Base-by-base conservation (phyloP, 2,888 invertebrate species). In the Sesia apiformis region DNA sequence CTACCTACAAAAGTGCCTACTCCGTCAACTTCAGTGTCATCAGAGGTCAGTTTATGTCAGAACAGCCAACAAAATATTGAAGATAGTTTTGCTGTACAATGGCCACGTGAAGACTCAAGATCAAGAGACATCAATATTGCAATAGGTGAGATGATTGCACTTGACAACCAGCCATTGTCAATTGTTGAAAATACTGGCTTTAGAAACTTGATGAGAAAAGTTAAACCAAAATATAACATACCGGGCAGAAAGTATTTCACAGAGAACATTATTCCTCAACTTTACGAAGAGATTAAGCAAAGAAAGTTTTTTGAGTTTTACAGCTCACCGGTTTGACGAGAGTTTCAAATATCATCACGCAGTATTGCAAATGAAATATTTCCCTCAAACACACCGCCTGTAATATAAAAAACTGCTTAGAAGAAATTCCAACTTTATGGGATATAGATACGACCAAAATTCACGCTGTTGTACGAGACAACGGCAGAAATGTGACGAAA, bases 361-460 rank as follows among this genome's bases (percentile, higher is more conserved):
- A 56, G 56, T 61, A 50, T 56, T 57, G 52, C 55, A 53, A 53
- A 59, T 57, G 54, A 55, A 56, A 52, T 42, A 53, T 53, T 53
- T 55, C 4, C 55, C 43, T 38, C n/a, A n/a, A n/a, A n/a, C n/a
- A n/a, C n/a, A n/a, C n/a, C n/a, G n/a, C n/a, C n/a, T n/a, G n/a
- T n/a, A n/a, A n/a, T n/a, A n/a, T n/a, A n/a, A n/a, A n/a, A n/a
- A n/a, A n/a, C n/a, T n/a, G n/a, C n/a, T n/a, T n/a, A n/a, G n/a
- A n/a, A n/a, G n/a, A n/a, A n/a, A n/a, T n/a, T n/a, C n/a, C n/a
- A n/a, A n/a, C n/a, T n/a, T n/a, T n/a, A n/a, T n/a, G n/a, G n/a
- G n/a, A n/a, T n/a, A n/a, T n/a, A n/a, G n/a, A n/a, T n/a, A n/a
- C n/a, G n/a, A n/a, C n/a, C n/a, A n/a, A n/a, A n/a, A n/a, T n/a